Evolutionary conservation across 2,113 vertebrate genomes (phyloP), one percentile per base, ranked within the genome.

Genomic region (Enhydra lutris): DNA sequence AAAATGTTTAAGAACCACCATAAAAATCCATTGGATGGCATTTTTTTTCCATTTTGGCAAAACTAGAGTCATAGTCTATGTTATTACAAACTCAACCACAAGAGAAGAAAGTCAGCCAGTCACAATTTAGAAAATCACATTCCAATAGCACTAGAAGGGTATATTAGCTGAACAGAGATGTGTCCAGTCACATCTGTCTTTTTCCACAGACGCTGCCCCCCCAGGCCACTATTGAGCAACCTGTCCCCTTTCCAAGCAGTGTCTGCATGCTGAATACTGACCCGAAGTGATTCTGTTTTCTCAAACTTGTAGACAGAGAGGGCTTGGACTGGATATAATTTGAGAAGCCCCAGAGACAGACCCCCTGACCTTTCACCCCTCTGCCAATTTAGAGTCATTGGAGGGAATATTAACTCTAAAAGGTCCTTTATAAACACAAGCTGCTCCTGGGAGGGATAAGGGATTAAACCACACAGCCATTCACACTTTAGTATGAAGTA

Each of bases 1-100:
- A 5, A 89, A 97, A 93, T 94, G 31, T 96, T 97, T 78, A 95
- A 92, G 97, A 98, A 80, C 86, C 78, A 84, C 80, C 97, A 96
- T 98, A 98, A 98, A 97, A 98, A 96, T 84, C 97, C 96, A 94
- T 45, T 88, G 93, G 82, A 95, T 97, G 95, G 92, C 94, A 92
- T 97, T 94, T 97, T 67, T 2, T 23, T 2, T 91, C 98, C 98
- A 98, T 83, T 97, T 96, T 97, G 97, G 90, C 97, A 98, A 95
- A 90, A 84, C 94, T 96, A 96, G 94, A 98, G 59, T 97, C 87
- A 57, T 71, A 61, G 94, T 96, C 80, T 97, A 84, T 98, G 96
- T 98, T 98, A 97, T 93, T 97, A 67, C 90, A 97, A 97, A 97
- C 88, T 96, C 57, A 57, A 97, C 95, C 93, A 96, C 97, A 92